Evolutionary conservation across 2,113 vertebrate species (phyloP).

Genomic region (Reinhardtius hippoglossoides): DNA sequence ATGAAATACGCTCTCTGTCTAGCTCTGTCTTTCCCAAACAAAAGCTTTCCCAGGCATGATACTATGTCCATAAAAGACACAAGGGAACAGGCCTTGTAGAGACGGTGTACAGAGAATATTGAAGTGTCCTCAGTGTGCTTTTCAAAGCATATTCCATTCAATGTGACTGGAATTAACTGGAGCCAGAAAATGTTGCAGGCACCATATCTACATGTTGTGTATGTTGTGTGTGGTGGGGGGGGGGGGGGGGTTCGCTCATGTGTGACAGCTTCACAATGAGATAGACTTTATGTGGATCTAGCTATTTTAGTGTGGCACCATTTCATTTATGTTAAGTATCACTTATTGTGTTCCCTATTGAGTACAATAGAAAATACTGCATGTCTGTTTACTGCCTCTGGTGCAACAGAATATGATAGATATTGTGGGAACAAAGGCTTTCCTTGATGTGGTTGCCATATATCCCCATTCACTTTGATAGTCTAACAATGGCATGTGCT

Average conservation of each 20-base stretch:
- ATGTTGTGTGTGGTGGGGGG: background rate
- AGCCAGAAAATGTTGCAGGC: slow-evolving; percentile 15
- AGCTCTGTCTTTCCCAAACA: background rate
- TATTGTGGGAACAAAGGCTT: background rate
- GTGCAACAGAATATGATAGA: background rate
- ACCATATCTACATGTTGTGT: background rate
- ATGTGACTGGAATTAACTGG: background rate
- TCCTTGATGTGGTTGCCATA: slow-evolving; percentile 1
- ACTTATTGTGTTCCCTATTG: background rate
- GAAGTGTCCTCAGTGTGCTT: slow-evolving; percentile 16
- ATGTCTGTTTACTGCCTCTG: background rate
- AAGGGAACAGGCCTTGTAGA: slow-evolving; percentile 1
- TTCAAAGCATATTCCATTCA: slow-evolving; percentile 22
- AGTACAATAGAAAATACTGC: background rate
- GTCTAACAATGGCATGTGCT: background rate
- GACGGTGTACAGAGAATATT: background rate
- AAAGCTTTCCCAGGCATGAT: slow-evolving; percentile 1
- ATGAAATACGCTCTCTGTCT: slow-evolving; percentile 1
- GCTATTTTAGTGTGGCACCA: slow-evolving; percentile 1
- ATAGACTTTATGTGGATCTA: background rate
- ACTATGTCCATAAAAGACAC: background rate
- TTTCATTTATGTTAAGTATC: background rate
- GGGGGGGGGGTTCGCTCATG: background rate
- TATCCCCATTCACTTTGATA: no score
- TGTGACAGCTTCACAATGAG: background rate